Base-by-base conservation (phyloP, 2,888 invertebrate species). In the Oithona nana region DNA sequence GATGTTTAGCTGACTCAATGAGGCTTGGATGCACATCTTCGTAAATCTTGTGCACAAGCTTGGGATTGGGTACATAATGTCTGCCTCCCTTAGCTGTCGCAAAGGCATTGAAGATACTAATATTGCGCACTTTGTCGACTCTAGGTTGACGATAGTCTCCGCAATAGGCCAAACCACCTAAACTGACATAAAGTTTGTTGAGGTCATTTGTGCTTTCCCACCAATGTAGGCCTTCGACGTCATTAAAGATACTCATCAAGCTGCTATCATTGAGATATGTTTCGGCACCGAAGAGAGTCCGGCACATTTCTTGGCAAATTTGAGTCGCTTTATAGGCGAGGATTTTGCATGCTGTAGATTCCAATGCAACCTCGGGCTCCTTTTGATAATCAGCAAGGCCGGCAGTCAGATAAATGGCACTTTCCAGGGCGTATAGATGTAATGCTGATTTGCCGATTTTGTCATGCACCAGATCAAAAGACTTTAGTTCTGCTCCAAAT, bases 381-480 rank as follows among this genome's bases (percentile, higher is more conserved):
- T 24, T 24, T 49, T 59, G 59, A 24, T 28, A 24, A 49, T 59
- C 59, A 4, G 48, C 50, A 6, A 59, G 11, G 16, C 59, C 59
- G 1, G 59, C 49, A 16, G 50, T 50, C 59, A 59, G 48, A 20
- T 59, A 59, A 49, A 20, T 50, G 13, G 29, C 26, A 13, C 26
- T 26, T 26, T 59, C 59, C 4, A 59, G 50, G 28, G 59, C 59
- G 28, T 50, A 59, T 2, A 59, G 39, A 8, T 59, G 26, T 6
- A 24, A 24, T 8, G 49, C 50, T 24, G 24, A n/a, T 16, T 50
- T 29, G 1, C 28, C 24, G 1, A 59, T 6, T 24, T 59, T 48
- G 49, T 28, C 49, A 4, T 28, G 20, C 24, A 59, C 28, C 1
- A 59, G 11, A 24, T 50, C 24, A 13, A 49, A 59, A 4, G 24